Evolutionary conservation across 2,113 vertebrate species (phyloP).

Genomic region (Thalassoma bifasciatum): DNA sequence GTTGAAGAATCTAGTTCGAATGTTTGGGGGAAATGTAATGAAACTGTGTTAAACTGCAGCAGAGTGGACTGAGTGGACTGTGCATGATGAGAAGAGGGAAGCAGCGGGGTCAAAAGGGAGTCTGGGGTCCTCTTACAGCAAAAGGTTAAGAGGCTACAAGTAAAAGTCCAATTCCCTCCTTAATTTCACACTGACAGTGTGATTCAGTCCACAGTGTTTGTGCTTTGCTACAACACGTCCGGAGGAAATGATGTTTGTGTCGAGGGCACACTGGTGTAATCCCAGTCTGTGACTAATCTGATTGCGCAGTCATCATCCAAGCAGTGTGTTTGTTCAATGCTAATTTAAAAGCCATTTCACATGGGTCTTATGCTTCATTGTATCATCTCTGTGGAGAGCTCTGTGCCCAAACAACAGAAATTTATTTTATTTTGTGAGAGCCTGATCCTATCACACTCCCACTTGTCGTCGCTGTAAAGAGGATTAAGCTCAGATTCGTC

Average conservation of each 20-base stretch:
- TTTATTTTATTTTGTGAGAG: neutral
- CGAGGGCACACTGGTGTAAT: conserved; percentile 59
- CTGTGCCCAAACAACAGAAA: conserved; percentile 40
- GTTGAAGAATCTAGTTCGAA: too few species aligned
- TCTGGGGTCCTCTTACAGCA: neutral
- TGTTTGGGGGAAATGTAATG: too few species aligned
- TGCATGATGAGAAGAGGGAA: neutral
- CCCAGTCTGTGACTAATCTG: conserved; percentile 75
- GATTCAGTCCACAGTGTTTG: conserved; percentile 36
- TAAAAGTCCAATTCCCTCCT: neutral
- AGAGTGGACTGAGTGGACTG: neutral
- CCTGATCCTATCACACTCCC: conserved; percentile 60
- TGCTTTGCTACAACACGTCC: conserved; percentile 11
- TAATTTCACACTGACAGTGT: conserved; percentile 53
- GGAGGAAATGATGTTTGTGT: conserved; percentile 44
- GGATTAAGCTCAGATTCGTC: conserved; percentile 69
- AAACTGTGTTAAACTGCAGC: too few species aligned
- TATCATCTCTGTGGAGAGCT: conserved; percentile 13
- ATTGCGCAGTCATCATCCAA: conserved; percentile 41
- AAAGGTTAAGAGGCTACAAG: neutral
- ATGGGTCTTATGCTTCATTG: conserved; percentile 42
- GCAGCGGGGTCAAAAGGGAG: neutral
- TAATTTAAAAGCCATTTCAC: conserved; percentile 59
- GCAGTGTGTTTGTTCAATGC: conserved; percentile 49
- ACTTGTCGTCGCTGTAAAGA: conserved; percentile 49